Evolutionary conservation across 2,113 vertebrate genomes (phyloP).

Genomic region (Craseonycteris thonglongyai): DNA sequence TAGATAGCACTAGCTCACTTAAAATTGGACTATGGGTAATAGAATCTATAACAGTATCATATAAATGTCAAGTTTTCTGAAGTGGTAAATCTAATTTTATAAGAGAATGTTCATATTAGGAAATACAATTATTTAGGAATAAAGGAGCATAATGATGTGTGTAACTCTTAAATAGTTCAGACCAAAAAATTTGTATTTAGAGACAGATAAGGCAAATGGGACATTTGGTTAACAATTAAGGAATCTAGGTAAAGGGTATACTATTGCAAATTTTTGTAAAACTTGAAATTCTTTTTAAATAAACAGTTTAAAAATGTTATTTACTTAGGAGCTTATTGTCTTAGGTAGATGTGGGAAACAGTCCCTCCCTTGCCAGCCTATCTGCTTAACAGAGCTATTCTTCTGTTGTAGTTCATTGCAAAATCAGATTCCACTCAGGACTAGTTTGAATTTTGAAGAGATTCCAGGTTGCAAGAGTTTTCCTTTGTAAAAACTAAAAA

Average conservation of each 20-base stretch:
- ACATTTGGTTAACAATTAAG: not conserved
- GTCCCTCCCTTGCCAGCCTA: not conserved
- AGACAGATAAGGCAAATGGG: not conserved
- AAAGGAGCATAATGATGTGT: not conserved
- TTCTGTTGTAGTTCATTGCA: not conserved
- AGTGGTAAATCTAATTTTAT: not conserved
- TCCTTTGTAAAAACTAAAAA: not conserved
- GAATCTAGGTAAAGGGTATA: not conserved
- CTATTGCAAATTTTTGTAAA: not conserved
- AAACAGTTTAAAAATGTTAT: not conserved
- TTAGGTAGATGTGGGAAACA: not conserved
- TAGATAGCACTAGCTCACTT: not conserved
- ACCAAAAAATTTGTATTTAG: not conserved
- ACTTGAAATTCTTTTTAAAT: constrained; percentile 3
- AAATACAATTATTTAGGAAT: not conserved
- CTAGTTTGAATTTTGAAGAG: not conserved
- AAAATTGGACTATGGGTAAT: not conserved
- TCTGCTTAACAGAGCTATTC: not conserved
- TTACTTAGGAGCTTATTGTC: not conserved
- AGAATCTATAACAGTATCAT: not conserved
- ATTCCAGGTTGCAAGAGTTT: not conserved
- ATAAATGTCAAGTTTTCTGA: not conserved
- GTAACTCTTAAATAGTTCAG: not conserved
- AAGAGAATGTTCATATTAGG: not conserved
- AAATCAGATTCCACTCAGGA: not conserved